phyloP scores from a whole-genome alignment of 2,797 vertebrate species.

The Perodicticus potto region DNA sequence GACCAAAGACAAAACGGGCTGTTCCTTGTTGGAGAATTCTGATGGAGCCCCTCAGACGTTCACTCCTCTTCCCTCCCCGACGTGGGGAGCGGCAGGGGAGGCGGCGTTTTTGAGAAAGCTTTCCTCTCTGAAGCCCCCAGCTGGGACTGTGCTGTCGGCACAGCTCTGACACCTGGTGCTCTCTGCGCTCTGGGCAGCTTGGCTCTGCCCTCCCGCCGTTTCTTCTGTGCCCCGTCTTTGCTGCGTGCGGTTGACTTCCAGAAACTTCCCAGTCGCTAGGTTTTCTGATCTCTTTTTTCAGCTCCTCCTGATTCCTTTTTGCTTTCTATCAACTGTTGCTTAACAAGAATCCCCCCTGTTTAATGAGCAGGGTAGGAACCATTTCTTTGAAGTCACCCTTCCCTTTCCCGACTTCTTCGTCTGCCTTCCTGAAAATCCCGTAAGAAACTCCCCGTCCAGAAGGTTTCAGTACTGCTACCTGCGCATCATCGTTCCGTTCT shows the following conservation, averaged over 20 bases:
- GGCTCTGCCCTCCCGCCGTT: not conserved
- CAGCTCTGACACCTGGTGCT: not conserved
- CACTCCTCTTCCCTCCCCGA: fast-evolving
- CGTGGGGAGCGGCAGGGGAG: not conserved
- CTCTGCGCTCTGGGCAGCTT: not conserved
- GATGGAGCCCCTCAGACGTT: not conserved
- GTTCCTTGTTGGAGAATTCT: not conserved
- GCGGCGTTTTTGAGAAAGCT: not conserved
- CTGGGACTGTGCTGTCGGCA: not conserved
- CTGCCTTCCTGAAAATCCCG: fast-evolving
- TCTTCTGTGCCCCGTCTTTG: not conserved
- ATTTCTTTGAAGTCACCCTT: not conserved
- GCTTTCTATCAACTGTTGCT: not conserved
- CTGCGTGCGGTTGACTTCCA: not conserved
- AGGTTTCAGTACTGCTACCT: not conserved
- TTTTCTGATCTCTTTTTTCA: not conserved
- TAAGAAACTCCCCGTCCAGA: too few species aligned
- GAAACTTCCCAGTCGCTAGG: not conserved
- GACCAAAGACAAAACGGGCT: not conserved
- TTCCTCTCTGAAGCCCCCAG: not conserved
- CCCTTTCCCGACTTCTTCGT: not conserved
- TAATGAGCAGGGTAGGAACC: not conserved
- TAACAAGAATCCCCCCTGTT: not conserved
- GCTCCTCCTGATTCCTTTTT: not conserved
- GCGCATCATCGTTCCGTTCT: not conserved